A percentile compares a stretch with the other conserved stretches of the same genome.
These are phyloP conservation scores for Aquatica leii DNA, from an alignment of 2,888 invertebrate species.

Conservation along the genomic window DNA sequence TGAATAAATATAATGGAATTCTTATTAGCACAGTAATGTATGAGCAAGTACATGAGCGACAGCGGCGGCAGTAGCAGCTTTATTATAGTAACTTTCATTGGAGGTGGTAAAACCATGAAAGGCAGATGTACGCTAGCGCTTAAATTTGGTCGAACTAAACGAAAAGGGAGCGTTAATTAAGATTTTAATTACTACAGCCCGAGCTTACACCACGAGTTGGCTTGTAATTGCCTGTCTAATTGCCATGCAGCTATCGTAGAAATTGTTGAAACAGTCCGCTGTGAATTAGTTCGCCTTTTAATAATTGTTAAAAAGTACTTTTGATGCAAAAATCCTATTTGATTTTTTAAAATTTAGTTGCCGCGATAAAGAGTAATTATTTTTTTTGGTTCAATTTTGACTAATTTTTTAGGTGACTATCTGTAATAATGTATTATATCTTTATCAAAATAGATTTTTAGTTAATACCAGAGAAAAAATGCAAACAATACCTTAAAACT, in stretches of 20 bases:
- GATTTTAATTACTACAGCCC: conserved; percentile 44
- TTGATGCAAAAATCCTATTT: conserved; percentile 16
- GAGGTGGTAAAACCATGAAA: conserved; percentile 28
- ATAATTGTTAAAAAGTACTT: conserved; percentile 31
- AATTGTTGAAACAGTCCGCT: conserved; percentile 30
- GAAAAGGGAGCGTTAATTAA: conserved; percentile 46
- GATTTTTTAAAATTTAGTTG: conserved; percentile 5
- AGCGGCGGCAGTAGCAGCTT: not conserved
- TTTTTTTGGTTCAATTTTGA: too few relatives aligned
- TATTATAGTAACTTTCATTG: conserved; percentile 25
- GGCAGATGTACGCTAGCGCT: conserved; percentile 31
- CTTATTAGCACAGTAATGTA: conserved; percentile 7
- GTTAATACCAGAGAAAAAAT: too few relatives aligned
- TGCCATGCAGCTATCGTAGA: conserved; percentile 49
- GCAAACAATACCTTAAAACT: too few relatives aligned
- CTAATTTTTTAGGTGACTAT: too few relatives aligned
- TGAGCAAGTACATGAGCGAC: conserved; percentile 7
- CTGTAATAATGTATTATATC: too few relatives aligned
- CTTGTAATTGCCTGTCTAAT: conserved; percentile 56
- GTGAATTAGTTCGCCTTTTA: conserved; percentile 32
- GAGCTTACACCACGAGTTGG: conserved; percentile 43
- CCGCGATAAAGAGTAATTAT: too few relatives aligned
- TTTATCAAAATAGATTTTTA: too few relatives aligned
- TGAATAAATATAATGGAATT: conserved; percentile 6
- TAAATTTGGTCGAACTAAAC: conserved; percentile 41